Conservation (phyloP, 2,797 vertebrate genomes). For the Cyclura pinguis region DNA sequence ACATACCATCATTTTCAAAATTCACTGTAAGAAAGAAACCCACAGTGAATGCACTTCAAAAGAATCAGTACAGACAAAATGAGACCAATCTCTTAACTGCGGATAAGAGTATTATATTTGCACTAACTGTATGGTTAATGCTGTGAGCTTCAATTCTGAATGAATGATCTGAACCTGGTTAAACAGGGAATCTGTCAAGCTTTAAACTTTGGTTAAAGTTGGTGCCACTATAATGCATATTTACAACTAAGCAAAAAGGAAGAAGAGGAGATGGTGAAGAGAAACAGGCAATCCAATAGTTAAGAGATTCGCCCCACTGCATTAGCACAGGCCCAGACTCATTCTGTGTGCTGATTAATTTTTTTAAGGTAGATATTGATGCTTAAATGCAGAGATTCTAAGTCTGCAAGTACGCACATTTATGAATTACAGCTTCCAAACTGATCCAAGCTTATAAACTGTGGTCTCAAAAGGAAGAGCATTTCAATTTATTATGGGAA, state of each 20-base stretch:
- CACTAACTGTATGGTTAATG: neutral
- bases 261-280: neutral
- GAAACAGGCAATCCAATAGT: no score
- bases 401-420: neutral
- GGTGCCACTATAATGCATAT: neutral
- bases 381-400: slow-evolving; percentile 24
- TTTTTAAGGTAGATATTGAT: slow-evolving; percentile 14
- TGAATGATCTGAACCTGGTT: neutral
- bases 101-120: neutral
- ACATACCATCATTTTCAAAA: slow-evolving; percentile 24
- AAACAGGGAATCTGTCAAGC: neutral
- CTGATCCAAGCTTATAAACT: slow-evolving; percentile 26
- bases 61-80: slow-evolving; percentile 32
- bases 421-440: neutral
- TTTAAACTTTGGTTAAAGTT: neutral
- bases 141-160: neutral
- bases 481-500: slow-evolving; percentile 40
- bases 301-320: neutral
- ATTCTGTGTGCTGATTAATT: slow-evolving; percentile 29
- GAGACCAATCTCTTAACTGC: neutral
- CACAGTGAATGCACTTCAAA: slow-evolving; percentile 37
- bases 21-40: slow-evolving; percentile 27
- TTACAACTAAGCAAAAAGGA: neutral
- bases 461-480: slow-evolving; percentile 14
- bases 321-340: neutral